Conservation (phyloP, 2,888 invertebrate genomes). For the Monoplex corrugatus region DNA sequence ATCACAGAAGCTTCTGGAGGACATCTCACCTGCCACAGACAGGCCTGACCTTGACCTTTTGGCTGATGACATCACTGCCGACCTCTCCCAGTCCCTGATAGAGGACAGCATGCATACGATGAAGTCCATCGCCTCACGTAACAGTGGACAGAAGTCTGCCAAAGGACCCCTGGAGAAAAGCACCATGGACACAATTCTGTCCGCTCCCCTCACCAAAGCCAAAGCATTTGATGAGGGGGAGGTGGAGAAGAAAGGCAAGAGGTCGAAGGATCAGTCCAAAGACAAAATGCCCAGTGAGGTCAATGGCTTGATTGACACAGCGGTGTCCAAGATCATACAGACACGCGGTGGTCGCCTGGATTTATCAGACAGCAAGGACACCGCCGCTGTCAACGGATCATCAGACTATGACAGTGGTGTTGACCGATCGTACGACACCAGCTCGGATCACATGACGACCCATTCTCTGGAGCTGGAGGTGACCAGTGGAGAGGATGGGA, state of each 20-base stretch:
- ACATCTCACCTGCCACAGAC: neutral
- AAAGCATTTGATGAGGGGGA: neutral
- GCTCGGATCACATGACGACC: neutral
- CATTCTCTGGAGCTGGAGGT: neutral
- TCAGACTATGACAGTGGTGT: constrained; percentile 45
- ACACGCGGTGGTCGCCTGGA: constrained; percentile 55
- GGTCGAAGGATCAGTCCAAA: too few relatives aligned
- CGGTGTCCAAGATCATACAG: constrained; percentile 73
- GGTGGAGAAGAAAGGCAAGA: constrained; percentile 8
- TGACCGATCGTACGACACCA: constrained; percentile 34
- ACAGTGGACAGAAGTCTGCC: constrained; percentile 50
- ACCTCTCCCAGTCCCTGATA: constrained; percentile 69
- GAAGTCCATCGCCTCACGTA: constrained; percentile 61
- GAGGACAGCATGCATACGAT: constrained; percentile 65
- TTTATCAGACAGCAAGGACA: constrained; percentile 24
- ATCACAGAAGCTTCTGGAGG: neutral
- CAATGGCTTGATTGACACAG: constrained; percentile 73
- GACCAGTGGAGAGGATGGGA: neutral
- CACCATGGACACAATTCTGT: constrained; percentile 18
- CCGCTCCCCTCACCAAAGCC: constrained; percentile 55
- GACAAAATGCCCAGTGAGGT: too few relatives aligned
- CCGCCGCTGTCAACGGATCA: constrained; percentile 44
- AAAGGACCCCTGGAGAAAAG: constrained; percentile 14
- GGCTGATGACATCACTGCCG: constrained; percentile 72
- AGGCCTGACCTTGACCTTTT: constrained; percentile 53